Evolutionary conservation across 2,888 invertebrate species (phyloP).

Genomic region (Ormyrus rosae): DNA sequence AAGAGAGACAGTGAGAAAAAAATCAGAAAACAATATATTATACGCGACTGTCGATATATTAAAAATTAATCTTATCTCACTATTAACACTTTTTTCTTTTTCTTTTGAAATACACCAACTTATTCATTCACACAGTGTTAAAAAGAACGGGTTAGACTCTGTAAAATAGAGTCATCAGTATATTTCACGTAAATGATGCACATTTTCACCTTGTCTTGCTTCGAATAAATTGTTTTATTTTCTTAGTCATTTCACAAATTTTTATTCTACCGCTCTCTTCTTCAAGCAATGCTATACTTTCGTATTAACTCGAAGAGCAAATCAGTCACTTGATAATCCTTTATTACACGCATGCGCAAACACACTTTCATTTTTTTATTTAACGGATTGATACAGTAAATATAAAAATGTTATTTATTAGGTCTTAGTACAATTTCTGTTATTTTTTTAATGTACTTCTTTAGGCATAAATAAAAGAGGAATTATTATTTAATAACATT

Average conservation of each 20-base stretch:
- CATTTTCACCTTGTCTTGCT: slow-evolving; percentile 18
- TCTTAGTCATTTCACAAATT: not conserved
- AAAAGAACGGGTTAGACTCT: slow-evolving; percentile 29
- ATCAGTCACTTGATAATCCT: slow-evolving; percentile 27
- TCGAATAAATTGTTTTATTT: slow-evolving; percentile 18
- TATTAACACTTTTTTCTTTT: slow-evolving; percentile 31
- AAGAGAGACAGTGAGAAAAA: slow-evolving; percentile 45
- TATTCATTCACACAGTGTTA: slow-evolving; percentile 11
- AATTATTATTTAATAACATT: not conserved
- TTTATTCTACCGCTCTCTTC: slow-evolving; percentile 4
- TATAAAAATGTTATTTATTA: slow-evolving; percentile 63
- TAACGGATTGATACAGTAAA: slow-evolving; percentile 60
- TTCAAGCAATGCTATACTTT: slow-evolving; percentile 25
- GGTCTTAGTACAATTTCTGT: slow-evolving; percentile 49
- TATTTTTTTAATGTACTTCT: slow-evolving; percentile 35
- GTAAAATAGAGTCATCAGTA: slow-evolving; percentile 37
- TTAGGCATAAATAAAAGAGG: slow-evolving; percentile 26
- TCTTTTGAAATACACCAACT: slow-evolving; percentile 30
- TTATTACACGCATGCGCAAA: slow-evolving; percentile 21
- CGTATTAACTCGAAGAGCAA: slow-evolving; percentile 33
- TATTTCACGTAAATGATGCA: slow-evolving; percentile 21
- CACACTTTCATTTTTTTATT: slow-evolving; percentile 33
- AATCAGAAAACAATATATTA: slow-evolving; percentile 17
- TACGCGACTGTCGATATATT: slow-evolving; percentile 45
- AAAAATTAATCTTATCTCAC: slow-evolving; percentile 41